Conservation (phyloP, 2,113 vertebrate species). For the Xiphophorus couchianus region DNA sequence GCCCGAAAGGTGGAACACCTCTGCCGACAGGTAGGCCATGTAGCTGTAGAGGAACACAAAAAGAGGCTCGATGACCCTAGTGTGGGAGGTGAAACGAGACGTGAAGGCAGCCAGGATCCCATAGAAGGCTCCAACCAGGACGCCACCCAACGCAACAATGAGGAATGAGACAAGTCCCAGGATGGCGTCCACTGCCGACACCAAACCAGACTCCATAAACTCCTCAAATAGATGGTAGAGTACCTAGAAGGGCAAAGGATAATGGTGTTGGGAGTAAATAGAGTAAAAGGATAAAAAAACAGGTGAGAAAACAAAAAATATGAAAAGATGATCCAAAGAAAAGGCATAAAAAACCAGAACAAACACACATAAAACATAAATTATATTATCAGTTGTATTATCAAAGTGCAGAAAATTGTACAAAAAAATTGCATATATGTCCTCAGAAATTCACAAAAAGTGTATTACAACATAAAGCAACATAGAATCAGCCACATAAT, state of each 20-base stretch:
- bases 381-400: neutral
- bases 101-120: slow-evolving; percentile 94
- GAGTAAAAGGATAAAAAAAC: neutral
- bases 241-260: slow-evolving; percentile 78
- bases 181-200: slow-evolving; percentile 84
- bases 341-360: no score
- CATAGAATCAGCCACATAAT: no score
- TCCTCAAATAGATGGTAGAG: slow-evolving; percentile 98
- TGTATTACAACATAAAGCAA: no score
- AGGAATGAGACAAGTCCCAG: slow-evolving; percentile 94
- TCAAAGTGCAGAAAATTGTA: neutral
- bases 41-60: slow-evolving; percentile 99
- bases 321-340: neutral
- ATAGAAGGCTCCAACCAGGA: slow-evolving; percentile 91
- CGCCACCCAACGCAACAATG: slow-evolving; percentile 90
- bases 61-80: slow-evolving; percentile 96
- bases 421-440: neutral
- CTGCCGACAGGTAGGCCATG: slow-evolving; percentile 95
- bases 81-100: slow-evolving; percentile 94
- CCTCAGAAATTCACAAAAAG: no score
- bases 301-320: neutral
- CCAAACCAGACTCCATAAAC: slow-evolving; percentile 75
- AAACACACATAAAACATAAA: neutral
- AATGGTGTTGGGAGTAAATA: no score
- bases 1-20: slow-evolving; percentile 97